phyloP scores from a whole-genome alignment of 2,797 vertebrate species.

The Gallinago nigripennis region DNA sequence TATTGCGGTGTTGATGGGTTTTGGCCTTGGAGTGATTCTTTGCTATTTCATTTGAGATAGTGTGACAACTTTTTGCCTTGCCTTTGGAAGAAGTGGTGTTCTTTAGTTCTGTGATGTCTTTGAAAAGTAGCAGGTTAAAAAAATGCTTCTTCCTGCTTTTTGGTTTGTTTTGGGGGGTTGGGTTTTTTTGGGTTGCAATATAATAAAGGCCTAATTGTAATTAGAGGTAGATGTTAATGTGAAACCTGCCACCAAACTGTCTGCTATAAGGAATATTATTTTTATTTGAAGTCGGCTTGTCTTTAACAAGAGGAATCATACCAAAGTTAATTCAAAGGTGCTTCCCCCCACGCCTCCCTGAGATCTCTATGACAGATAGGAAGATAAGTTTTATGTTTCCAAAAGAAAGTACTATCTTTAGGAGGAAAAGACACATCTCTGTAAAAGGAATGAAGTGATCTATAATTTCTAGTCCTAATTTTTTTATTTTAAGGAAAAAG shows the following conservation, averaged over 20 bases:
- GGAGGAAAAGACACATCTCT: not conserved
- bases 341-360: no score
- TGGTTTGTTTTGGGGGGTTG: not conserved
- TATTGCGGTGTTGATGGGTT: not conserved
- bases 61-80: not conserved
- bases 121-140: not conserved
- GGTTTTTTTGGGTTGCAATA: not conserved
- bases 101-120: not conserved
- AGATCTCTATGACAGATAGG: not conserved
- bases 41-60: not conserved
- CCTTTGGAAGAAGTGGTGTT: not conserved
- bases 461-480: not conserved
- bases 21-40: not conserved
- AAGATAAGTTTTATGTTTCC: not conserved
- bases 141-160: rapidly evolving
- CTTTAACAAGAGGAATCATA: not conserved
- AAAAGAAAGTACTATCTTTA: not conserved
- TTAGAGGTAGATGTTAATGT: not conserved
- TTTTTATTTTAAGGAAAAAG: slow-evolving; percentile 13
- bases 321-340: not conserved
- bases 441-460: not conserved
- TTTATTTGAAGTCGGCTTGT: not conserved
- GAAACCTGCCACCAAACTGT: not conserved
- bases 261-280: not conserved
- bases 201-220: not conserved